phyloP scores from a whole-genome alignment of 2,888 invertebrate species.

The Autographa pulchrina region DNA sequence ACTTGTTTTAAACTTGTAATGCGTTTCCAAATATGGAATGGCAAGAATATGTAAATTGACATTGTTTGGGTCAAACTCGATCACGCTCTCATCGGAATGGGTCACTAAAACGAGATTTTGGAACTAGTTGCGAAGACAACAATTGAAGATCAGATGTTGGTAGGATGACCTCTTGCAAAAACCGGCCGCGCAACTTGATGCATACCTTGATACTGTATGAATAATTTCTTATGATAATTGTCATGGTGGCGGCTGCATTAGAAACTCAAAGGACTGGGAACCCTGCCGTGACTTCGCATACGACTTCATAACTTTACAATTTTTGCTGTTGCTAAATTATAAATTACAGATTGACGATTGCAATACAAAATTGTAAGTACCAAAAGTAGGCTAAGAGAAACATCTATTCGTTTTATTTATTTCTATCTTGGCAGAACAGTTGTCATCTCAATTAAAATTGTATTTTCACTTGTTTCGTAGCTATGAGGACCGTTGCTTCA shows the following conservation, averaged over 20 bases:
- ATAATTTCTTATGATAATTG: constrained; percentile 56
- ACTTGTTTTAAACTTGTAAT: constrained; percentile 45
- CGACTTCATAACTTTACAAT: constrained; percentile 19
- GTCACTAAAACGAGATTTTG: constrained; percentile 73
- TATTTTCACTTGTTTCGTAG: not conserved
- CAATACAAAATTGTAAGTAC: not conserved
- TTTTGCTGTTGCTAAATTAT: constrained; percentile 28
- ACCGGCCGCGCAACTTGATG: constrained; percentile 61
- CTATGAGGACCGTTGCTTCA: not conserved
- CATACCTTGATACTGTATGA: constrained; percentile 49
- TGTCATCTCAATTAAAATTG: not conserved
- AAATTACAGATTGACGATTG: constrained; percentile 24
- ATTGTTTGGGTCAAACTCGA: constrained; percentile 77
- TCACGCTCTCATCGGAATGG: constrained; percentile 83
- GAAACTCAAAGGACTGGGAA: constrained; percentile 49
- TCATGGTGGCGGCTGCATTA: constrained; percentile 40
- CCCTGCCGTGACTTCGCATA: constrained; percentile 31
- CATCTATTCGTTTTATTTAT: not conserved
- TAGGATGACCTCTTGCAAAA: constrained; percentile 66
- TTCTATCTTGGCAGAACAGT: constrained; percentile 2
- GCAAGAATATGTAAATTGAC: constrained; percentile 74
- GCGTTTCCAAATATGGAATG: constrained; percentile 58
- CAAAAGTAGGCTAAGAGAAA: not conserved
- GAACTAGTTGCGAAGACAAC: constrained; percentile 74
- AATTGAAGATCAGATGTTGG: constrained; percentile 77